Conservation (phyloP, 1,140 invertebrate species). For the Hylyphantes graminicola region DNA sequence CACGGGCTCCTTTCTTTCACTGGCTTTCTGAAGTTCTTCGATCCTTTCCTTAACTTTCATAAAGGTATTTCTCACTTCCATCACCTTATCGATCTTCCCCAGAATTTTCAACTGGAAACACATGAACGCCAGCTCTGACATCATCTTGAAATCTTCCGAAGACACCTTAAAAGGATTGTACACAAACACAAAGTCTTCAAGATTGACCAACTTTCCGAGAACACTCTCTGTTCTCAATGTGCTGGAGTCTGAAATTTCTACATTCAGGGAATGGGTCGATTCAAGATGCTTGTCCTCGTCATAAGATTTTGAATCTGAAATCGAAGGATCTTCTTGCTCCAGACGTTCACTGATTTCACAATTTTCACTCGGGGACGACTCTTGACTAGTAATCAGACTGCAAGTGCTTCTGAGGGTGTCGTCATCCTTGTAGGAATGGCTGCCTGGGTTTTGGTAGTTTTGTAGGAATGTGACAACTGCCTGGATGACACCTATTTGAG, state of each 20-base stretch:
- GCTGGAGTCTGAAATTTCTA: conserved; percentile 58
- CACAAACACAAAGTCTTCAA: conserved; percentile 59
- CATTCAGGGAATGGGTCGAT: conserved; percentile 41
- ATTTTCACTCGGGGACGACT: conserved; percentile 55
- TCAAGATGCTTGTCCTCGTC: conserved; percentile 57
- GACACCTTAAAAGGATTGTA: conserved; percentile 49
- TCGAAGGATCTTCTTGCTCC: conserved; percentile 48
- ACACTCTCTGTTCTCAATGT: conserved; percentile 57
- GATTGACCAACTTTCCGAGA: conserved; percentile 41
- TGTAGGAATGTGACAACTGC: conserved; percentile 28
- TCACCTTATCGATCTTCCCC: conserved; percentile 45
- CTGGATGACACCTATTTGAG: conserved; percentile 42
- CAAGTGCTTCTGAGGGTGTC: conserved; percentile 54
- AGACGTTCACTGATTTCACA: conserved; percentile 57
- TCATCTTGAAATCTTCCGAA: conserved; percentile 32
- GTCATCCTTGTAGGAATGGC: conserved; percentile 55
- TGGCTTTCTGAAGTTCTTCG: conserved; percentile 34
- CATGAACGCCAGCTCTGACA: conserved; percentile 53
- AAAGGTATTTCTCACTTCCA: conserved; percentile 17
- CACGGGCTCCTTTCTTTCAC: conserved; percentile 33
- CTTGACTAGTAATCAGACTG: conserved; percentile 54
- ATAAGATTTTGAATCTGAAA: conserved; percentile 54
- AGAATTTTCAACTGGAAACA: conserved; percentile 53
- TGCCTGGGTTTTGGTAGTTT: conserved; percentile 41
- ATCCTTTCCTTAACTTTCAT: conserved; percentile 41